Evolutionary conservation across 2,797 vertebrate genomes (phyloP), one percentile per base, ranked within the genome.

Genomic region (Poecilia wingei): DNA sequence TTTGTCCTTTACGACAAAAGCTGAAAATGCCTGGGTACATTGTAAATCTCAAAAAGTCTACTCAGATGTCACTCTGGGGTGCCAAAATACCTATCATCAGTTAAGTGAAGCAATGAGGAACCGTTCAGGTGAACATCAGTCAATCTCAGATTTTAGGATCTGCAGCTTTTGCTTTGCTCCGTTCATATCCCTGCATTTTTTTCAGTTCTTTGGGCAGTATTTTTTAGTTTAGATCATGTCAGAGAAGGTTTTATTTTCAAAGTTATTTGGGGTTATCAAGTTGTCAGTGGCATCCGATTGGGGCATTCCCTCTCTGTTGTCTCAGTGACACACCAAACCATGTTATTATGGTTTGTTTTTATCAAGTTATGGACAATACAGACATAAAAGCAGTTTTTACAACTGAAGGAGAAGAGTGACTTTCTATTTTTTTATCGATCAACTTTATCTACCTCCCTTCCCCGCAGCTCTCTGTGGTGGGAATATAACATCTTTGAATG

Each of bases 401-500:
- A 69, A 81, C 74, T 77, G 57, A 53, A 78, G 66, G 25, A 82
- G 82, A 70, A 79, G 22, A 74, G 55, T n/a, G 72, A 16, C 33
- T 82, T 88, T 85, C 47, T 80, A 66, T 86, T 84, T 90, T 86
- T 84, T 90, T 85, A 87, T 84, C 75, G 73, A 68, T 36, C 75
- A 72, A 78, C 72, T 66, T 55, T 91, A 79, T 80, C 72, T 74
- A 76, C 18, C 14, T 79, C 74, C 45, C 22, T 66, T 74, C 74
- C 73, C 80, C 85, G 10, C 84, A 99, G 98, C 98, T 82, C 97
- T 99, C 69, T 99, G 98, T 89, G 98, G 98, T 86, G 98, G 98
- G 64, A 99, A 99, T 85, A 96, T 99, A 93, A 99, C 98, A 72
- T 95, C 97, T 79, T 96, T 98, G 96, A 98, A 99, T 89, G 98